Evolutionary conservation across 2,888 invertebrate species (phyloP).

Genomic region (Cistogaster globosa): DNA sequence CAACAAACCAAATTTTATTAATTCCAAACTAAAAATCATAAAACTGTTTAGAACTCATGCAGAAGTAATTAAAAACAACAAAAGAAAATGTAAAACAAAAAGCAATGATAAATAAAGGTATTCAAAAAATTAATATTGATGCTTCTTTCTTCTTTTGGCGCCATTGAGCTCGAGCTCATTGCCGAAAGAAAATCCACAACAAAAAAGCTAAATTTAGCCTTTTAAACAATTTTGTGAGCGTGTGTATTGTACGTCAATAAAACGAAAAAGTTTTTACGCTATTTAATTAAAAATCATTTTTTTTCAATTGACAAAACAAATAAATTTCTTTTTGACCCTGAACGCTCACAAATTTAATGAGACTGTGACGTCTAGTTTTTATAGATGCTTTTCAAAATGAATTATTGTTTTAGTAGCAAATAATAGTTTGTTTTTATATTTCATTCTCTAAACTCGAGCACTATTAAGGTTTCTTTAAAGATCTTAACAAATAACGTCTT

Average conservation of each 20-base stretch:
- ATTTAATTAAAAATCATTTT: conserved; percentile 59
- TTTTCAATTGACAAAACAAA: conserved; percentile 66
- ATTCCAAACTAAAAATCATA: not conserved
- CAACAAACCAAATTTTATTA: no score
- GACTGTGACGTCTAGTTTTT: conserved; percentile 54
- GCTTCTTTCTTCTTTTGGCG: no score
- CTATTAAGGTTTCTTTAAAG: conserved; percentile 54
- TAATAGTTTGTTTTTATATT: conserved; percentile 4
- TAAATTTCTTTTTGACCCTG: conserved; percentile 58
- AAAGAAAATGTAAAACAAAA: no score
- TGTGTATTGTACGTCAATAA: conserved; percentile 31
- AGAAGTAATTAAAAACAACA: no score
- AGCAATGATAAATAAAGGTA: no score
- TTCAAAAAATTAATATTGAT: no score
- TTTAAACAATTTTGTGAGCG: not conserved
- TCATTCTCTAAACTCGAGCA: conserved; percentile 23
- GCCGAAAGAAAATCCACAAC: no score
- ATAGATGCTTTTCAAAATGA: conserved; percentile 25
- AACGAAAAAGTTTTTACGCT: conserved; percentile 23
- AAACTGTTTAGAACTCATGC: no score
- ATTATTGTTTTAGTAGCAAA: conserved; percentile 38
- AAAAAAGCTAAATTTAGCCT: not conserved
- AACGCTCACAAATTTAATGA: conserved; percentile 45
- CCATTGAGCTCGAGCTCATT: no score
- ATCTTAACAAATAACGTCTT: conserved; percentile 64